Conservation (phyloP, 1,140 invertebrate genomes). For the Streblospio benedicti region DNA sequence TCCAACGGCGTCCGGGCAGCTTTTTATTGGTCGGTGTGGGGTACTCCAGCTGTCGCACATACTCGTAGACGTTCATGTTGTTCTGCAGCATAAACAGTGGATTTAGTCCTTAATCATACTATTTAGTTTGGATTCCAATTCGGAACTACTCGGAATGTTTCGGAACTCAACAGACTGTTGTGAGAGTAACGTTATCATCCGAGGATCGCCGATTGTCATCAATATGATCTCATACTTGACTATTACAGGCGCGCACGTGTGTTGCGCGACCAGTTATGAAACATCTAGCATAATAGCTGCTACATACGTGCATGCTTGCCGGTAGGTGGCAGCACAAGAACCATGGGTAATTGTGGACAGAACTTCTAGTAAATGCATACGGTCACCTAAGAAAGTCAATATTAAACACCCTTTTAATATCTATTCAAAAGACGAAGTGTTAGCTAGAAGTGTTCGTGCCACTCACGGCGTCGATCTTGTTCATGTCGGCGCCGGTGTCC, state of each 20-base stretch:
- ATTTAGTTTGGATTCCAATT: background rate
- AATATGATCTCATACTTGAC: background rate
- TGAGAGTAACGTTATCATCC: background rate
- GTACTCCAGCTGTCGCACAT: constrained; percentile 14
- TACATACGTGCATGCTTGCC: background rate
- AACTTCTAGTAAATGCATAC: background rate
- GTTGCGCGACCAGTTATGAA: background rate
- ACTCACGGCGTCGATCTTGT: constrained; percentile 13
- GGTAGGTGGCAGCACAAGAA: too few relatives aligned
- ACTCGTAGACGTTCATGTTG: constrained; percentile 19
- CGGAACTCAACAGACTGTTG: background rate
- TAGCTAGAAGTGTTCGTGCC: background rate
- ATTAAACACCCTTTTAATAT: background rate
- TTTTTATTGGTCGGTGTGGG: constrained; percentile 8
- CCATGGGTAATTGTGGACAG: too few relatives aligned
- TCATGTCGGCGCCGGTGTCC: constrained; percentile 16
- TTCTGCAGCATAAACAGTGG: constrained; percentile 5
- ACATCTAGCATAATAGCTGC: background rate
- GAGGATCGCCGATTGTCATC: background rate
- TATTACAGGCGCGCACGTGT: too few relatives aligned
- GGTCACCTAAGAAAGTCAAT: background rate
- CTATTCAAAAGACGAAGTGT: background rate
- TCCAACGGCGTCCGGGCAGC: constrained; percentile 6
- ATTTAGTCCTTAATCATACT: background rate
- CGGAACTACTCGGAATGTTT: background rate